Evolutionary conservation across 30 jellyfish, hydroid and myxozoan species (phyloP), one percentile per base, ranked within the genome.

Genomic region (Cassiopea xamachana): DNA sequence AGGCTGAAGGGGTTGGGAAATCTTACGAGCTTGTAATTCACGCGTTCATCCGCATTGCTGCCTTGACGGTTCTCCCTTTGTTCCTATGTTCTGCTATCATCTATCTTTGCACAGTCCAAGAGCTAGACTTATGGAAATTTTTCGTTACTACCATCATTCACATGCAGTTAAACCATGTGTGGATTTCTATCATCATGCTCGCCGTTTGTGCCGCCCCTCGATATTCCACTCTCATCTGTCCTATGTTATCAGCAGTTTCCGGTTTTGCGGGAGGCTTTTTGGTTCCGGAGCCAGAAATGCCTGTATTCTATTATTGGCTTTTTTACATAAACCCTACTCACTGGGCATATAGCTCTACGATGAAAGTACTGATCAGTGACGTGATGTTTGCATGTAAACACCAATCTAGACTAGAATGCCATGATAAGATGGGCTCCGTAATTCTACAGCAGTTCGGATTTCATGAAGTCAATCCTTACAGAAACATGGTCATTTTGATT

Each of bases 281-380:
- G 5, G 98, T 94, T 19, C 98, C 98, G 47, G 90, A 90, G 71
- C 98, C 98, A 45, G 92, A 94, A 76, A 94, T 94, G 98, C 98
- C 98, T 19, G 72, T 43, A 46, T 80, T 89, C 44, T 94, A 94
- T 73, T 90, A 85, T 78, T 94, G 98, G 98, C 81, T 94, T 71
- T 94, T 94, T 77, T 94, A 94, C 75, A 81, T 94, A 93, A 94
- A 94, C 89, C 98, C 98, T 14, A 94, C 98, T 4, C 97, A 94
- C 61, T 94, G 98, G 98, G 98, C 97, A 46, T 94, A 90, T 75
- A 77, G 94, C 43, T 89, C 96, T 79, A 94, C 86, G 14, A 88
- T 82, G 92, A 90, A 90, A 48, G 81, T 88, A 14, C 90, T 94
- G 15, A 80, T 94, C 60, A 62, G 71, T 77, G 96, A 90, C 68